A percentile compares a stretch with the other conserved stretches of the same genome.
Conservation (phyloP, 2,113 vertebrate species). For the Uria lomvia region DNA sequence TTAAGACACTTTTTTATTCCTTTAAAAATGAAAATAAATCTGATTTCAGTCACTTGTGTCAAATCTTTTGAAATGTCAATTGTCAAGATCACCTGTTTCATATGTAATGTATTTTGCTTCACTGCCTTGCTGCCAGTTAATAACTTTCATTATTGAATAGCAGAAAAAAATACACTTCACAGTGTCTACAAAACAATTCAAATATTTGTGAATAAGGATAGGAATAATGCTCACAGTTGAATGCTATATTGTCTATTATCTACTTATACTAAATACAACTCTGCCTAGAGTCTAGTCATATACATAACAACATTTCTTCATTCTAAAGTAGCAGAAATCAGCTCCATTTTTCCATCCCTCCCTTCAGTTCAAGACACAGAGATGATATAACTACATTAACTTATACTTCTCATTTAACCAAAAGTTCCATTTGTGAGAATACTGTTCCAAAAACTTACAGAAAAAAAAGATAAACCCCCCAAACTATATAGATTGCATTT, state of each 20-base stretch:
- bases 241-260: background rate
- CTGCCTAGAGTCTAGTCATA: background rate
- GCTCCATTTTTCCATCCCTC: background rate
- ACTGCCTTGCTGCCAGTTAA: background rate
- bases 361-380: background rate
- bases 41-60: background rate
- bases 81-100: background rate
- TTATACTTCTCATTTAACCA: background rate
- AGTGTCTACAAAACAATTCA: background rate
- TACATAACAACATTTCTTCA: background rate
- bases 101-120: background rate
- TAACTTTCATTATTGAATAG: background rate
- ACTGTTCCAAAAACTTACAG: background rate
- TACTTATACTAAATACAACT: background rate
- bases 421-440: background rate
- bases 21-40: background rate
- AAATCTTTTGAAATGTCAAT: background rate
- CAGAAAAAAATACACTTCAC: background rate
- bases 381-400: background rate
- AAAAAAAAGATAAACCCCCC: background rate
- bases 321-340: background rate
- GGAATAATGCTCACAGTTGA: background rate
- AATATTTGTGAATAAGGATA: background rate
- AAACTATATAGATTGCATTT: rapidly evolving
- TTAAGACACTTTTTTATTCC: background rate